Evolutionary conservation across 2,888 invertebrate species (phyloP).

Genomic region (Philereme vetulata): DNA sequence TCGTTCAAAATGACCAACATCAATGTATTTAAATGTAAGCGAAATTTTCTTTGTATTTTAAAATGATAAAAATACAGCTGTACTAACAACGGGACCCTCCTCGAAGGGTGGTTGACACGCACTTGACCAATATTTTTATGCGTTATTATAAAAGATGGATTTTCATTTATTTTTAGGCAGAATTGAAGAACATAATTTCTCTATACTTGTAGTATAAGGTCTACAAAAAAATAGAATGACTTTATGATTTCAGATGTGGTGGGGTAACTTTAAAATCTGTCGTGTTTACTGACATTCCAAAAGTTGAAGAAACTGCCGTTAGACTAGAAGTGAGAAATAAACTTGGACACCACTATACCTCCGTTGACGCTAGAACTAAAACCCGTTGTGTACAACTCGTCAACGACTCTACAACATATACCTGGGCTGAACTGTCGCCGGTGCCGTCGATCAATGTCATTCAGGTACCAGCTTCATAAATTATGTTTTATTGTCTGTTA

Average conservation of each 20-base stretch:
- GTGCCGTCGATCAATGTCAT: neutral
- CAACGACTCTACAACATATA: neutral
- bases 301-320: neutral
- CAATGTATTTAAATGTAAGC: no score
- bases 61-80: no score
- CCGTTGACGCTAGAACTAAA: neutral
- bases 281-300: conserved; percentile 9
- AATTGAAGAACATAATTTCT: neutral
- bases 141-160: no score
- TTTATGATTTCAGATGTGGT: conserved; percentile 17
- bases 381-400: neutral
- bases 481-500: no score
- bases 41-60: no score
- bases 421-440: neutral
- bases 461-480: neutral
- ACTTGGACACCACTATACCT: neutral
- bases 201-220: neutral
- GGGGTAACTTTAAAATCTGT: conserved; percentile 13
- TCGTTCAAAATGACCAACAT: no score
- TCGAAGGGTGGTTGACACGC: no score
- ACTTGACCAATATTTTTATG: no score
- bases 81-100: no score
- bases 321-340: neutral
- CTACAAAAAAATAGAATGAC: neutral
- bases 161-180: no score